A percentile compares a stretch with the other conserved stretches of the same genome.
Conservation (phyloP, 1,140 invertebrate genomes). For the Pomacea maculata region DNA sequence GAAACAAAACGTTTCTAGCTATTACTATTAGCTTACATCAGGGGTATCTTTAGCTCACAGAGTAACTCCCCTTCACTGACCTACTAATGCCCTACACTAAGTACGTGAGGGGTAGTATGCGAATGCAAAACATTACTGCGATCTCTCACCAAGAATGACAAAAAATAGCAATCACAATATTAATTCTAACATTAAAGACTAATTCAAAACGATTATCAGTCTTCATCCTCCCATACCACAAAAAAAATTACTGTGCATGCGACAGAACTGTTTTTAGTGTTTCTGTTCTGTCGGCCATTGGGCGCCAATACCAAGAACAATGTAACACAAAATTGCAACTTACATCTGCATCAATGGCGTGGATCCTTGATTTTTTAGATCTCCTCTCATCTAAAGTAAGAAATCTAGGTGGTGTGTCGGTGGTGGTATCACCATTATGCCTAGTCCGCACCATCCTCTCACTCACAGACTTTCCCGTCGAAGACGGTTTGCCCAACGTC, state of each 20-base stretch:
- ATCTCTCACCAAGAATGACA: not conserved
- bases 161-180: not conserved
- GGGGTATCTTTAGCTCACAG: no score
- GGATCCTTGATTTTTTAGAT: conserved; percentile 9
- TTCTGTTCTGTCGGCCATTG: conserved; percentile 7
- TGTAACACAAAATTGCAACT: conserved; percentile 5
- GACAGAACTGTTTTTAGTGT: not conserved
- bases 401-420: conserved; percentile 35
- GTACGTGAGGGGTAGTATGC: not conserved
- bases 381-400: conserved; percentile 24
- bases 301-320: conserved; percentile 21
- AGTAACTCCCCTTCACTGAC: no score
- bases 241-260: not conserved
- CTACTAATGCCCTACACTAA: no score
- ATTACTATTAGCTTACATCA: no score
- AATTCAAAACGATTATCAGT: not conserved
- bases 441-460: conserved; percentile 49
- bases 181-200: not conserved
- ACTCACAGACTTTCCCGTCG: not conserved
- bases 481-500: conserved; percentile 17
- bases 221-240: not conserved
- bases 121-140: not conserved
- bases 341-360: conserved; percentile 18
- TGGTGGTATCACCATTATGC: conserved; percentile 37
- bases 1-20: not conserved